A percentile compares a stretch with the other conserved stretches of the same genome.
Evolutionary conservation across 2,888 invertebrate species (phyloP).

Genomic region (Ophonus ardosiacus): DNA sequence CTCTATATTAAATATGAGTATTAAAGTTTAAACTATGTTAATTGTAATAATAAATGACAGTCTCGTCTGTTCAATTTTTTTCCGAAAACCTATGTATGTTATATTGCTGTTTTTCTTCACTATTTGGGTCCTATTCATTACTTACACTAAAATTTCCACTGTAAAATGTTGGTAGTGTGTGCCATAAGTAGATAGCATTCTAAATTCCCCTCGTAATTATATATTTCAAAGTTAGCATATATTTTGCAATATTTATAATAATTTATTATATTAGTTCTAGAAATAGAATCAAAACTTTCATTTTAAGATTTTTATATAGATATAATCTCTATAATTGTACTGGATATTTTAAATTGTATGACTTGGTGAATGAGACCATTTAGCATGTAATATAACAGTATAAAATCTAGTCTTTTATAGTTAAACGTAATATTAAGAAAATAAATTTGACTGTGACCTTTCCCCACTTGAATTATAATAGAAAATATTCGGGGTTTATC

Average conservation of each 20-base stretch:
- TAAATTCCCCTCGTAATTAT: not conserved
- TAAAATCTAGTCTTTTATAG: conserved; percentile 64
- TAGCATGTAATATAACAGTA: conserved; percentile 51
- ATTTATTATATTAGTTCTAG: conserved; percentile 49
- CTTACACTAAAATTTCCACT: too few relatives aligned
- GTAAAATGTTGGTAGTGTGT: too few relatives aligned
- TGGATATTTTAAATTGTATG: conserved; percentile 57
- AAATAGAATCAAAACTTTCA: conserved; percentile 45
- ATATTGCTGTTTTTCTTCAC: too few relatives aligned
- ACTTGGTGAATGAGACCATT: conserved; percentile 62
- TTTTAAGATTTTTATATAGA: conserved; percentile 51
- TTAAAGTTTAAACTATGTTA: too few relatives aligned
- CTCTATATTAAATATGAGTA: too few relatives aligned
- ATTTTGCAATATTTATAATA: conserved; percentile 58
- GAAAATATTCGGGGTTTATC: conserved; percentile 59
- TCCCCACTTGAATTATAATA: conserved; percentile 53
- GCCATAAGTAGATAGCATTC: too few relatives aligned
- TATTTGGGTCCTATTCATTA: too few relatives aligned
- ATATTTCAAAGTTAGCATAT: conserved; percentile 43
- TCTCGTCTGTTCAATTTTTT: too few relatives aligned
- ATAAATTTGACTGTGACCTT: conserved; percentile 64
- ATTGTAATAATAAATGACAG: too few relatives aligned
- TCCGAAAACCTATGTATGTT: too few relatives aligned
- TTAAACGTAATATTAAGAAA: conserved; percentile 63
- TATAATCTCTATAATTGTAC: conserved; percentile 37